These are phyloP conservation scores for Camelus bactrianus DNA, from an alignment of 2,113 vertebrate genomes.

Conservation along the genomic window DNA sequence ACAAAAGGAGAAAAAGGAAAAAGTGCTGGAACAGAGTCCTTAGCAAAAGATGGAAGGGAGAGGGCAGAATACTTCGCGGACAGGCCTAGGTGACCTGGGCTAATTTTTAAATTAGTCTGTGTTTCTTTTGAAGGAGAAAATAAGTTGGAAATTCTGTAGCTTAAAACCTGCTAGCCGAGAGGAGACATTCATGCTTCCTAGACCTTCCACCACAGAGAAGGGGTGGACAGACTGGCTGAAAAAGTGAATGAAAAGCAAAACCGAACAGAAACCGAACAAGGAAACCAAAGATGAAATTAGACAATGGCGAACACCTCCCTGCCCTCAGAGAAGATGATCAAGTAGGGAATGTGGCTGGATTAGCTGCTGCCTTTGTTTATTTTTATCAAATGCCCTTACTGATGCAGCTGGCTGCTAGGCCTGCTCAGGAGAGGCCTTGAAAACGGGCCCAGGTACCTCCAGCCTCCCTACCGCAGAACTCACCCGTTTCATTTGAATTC, in stretches of 20 bases:
- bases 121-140: conserved; percentile 71
- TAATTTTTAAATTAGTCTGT: conserved; percentile 71
- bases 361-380: neutral
- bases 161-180: conserved; percentile 43
- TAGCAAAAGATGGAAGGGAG: conserved; percentile 59
- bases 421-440: neutral
- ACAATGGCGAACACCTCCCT: neutral
- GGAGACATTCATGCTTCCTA: fast-evolving
- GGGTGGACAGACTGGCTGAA: neutral
- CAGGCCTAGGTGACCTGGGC: conserved; percentile 73
- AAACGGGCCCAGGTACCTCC: fast-evolving
- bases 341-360: neutral
- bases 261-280: fast-evolving
- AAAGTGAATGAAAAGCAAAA: conserved; percentile 2
- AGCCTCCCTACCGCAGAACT: conserved; percentile 40
- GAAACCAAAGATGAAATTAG: conserved; percentile 41
- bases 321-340: neutral
- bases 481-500: neutral
- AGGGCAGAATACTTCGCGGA: conserved; percentile 28
- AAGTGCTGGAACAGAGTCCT: conserved; percentile 75
- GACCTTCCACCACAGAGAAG: neutral
- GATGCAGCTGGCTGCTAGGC: neutral
- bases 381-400: neutral
- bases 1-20: neutral
- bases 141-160: conserved; percentile 56